Percentiles rank a stretch among this genome's conserved stretches.
Evolutionary conservation across 2,888 invertebrate species (phyloP).

Genomic region (Rhingia campestris): DNA sequence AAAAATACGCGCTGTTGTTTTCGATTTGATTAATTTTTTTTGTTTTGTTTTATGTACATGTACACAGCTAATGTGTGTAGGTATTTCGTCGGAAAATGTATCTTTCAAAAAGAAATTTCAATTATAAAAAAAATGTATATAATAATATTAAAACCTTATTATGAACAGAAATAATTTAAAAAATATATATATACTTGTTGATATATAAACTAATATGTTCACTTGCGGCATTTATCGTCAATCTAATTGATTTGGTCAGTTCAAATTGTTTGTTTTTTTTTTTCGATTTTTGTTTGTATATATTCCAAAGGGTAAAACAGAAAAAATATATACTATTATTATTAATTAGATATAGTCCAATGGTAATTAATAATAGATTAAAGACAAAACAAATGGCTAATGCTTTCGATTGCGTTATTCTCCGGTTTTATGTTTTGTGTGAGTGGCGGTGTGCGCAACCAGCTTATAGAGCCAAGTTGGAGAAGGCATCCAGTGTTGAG

Average conservation of each 20-base stretch:
- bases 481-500: conserved; percentile 83
- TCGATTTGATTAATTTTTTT: conserved; percentile 57
- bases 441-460: conserved; percentile 12
- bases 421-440: conserved; percentile 15
- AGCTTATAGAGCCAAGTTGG: conserved; percentile 79
- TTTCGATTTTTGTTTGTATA: conserved; percentile 25
- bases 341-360: conserved; percentile 62
- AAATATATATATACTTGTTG: conserved; percentile 66
- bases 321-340: conserved; percentile 49
- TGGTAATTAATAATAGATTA: conserved; percentile 49
- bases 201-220: conserved; percentile 71
- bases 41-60: conserved; percentile 56
- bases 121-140: conserved; percentile 50
- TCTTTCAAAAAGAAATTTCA: conserved; percentile 70
- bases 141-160: conserved; percentile 52
- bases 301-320: conserved; percentile 55
- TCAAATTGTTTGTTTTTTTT: conserved; percentile 41
- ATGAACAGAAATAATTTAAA: conserved; percentile 71
- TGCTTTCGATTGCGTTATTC: conserved; percentile 32
- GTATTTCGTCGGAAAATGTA: conserved; percentile 66
- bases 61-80: conserved; percentile 61
- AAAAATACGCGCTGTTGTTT: conserved; percentile 50
- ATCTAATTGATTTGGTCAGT: conserved; percentile 73
- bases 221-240: conserved; percentile 71
- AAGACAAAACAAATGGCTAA: conserved; percentile 59